A percentile compares a stretch with the other conserved stretches of the same genome.
Evolutionary conservation across 1,140 invertebrate genomes (phyloP).

Genomic region (Cyrtorhinus lividipennis): DNA sequence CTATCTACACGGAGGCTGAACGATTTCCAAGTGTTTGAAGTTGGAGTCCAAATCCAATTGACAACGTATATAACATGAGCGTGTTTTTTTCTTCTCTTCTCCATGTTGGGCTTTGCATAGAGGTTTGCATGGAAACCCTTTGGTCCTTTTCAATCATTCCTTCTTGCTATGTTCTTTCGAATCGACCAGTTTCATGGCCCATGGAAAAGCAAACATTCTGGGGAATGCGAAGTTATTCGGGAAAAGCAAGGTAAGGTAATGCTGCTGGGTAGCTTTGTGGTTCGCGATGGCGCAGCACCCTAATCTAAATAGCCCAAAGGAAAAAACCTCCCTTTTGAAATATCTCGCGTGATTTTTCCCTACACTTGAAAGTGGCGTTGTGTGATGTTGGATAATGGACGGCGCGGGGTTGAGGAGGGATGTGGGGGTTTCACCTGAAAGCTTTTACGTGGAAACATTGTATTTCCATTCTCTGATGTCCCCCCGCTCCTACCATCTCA

Average conservation of each 20-base stretch:
- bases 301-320: neutral
- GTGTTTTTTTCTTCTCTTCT: no score
- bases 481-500: neutral
- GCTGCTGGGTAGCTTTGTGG: neutral
- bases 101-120: no score
- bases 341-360: neutral
- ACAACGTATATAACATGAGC: no score
- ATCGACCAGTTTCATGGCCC: no score
- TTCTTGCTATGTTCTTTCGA: no score
- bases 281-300: neutral
- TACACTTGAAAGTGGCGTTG: neutral
- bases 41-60: no score
- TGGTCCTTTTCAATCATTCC: no score
- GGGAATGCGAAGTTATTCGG: neutral
- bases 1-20: no score
- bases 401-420: neutral
- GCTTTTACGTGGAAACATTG: slow-evolving; percentile 8
- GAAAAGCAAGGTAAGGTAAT: no score
- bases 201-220: neutral
- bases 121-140: no score
- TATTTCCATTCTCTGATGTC: slow-evolving; percentile 4
- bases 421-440: slow-evolving; percentile 1
- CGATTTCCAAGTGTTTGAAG: no score
- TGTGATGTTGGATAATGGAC: neutral
- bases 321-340: neutral